Conservation (phyloP, 1,140 invertebrate genomes). For the Trichogramma pretiosum region DNA sequence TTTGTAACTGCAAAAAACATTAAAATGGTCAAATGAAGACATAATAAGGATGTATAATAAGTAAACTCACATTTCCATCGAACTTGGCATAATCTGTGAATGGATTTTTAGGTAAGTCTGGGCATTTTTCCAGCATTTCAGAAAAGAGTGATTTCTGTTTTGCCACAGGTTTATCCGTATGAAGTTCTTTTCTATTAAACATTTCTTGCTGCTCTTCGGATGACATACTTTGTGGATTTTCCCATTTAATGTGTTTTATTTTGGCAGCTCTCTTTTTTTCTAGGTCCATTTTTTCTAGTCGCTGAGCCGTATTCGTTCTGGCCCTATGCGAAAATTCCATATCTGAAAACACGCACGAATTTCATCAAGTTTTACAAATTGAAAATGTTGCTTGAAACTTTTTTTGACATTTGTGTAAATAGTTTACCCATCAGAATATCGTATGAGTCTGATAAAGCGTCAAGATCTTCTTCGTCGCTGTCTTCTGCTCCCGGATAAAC, state of each 20-base stretch:
- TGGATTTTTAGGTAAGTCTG: slow-evolving; percentile 68
- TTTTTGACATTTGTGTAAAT: slow-evolving; percentile 3
- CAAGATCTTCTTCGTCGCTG: slow-evolving; percentile 65
- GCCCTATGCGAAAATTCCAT: slow-evolving; percentile 55
- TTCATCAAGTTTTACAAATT: not conserved
- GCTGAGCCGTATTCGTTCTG: slow-evolving; percentile 80
- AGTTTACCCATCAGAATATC: slow-evolving; percentile 59
- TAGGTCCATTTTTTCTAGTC: slow-evolving; percentile 81
- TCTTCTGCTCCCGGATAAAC: slow-evolving; percentile 69
- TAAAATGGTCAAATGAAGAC: not conserved
- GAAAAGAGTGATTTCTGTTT: slow-evolving; percentile 53
- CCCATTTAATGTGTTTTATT: slow-evolving; percentile 71
- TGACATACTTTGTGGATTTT: slow-evolving; percentile 45
- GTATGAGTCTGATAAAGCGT: slow-evolving; percentile 55
- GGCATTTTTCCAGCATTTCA: slow-evolving; percentile 65
- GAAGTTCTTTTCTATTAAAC: slow-evolving; percentile 52
- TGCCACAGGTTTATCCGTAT: slow-evolving; percentile 41
- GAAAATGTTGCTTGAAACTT: not conserved
- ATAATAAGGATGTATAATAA: not conserved
- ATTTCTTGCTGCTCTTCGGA: slow-evolving; percentile 58
- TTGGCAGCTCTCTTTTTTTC: slow-evolving; percentile 73
- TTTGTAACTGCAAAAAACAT: slow-evolving; percentile 49
- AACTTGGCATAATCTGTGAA: slow-evolving; percentile 85
- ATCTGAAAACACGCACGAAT: slow-evolving; percentile 21
- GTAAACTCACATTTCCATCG: slow-evolving; percentile 65